Percentiles rank a stretch among this genome's conserved stretches.
Conservation (phyloP, 2,888 invertebrate genomes). For the Ectemnius lituratus region DNA sequence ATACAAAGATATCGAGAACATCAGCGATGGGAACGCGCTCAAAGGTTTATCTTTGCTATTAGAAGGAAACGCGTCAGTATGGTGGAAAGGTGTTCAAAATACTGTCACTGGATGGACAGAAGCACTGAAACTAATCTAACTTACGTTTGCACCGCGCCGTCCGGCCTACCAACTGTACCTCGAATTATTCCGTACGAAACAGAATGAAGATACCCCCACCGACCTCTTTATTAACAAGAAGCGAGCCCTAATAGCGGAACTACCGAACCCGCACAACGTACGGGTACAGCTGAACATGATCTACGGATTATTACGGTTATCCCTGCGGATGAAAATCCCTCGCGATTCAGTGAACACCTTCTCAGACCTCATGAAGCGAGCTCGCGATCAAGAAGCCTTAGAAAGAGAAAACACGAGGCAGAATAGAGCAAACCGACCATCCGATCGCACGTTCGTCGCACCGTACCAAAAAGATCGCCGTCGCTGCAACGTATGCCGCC, state of each 20-base stretch:
- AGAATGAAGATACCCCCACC: neutral
- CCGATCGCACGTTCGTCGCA: neutral
- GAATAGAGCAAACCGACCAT: neutral
- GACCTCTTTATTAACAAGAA: neutral
- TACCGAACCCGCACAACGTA: neutral
- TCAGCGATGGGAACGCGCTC: neutral
- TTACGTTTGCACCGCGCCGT: too few species aligned
- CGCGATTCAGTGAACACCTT: neutral
- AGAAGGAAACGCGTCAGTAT: neutral
- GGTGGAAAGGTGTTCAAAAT: constrained; percentile 4
- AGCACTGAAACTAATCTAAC: too few species aligned
- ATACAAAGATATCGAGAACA: constrained; percentile 5
- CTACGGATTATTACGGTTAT: neutral
- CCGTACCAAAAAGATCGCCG: neutral
- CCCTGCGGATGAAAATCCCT: neutral
- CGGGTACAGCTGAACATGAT: neutral
- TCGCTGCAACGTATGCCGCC: constrained; percentile 6
- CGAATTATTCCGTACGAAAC: too few species aligned
- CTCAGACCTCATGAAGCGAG: too few species aligned
- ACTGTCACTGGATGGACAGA: neutral
- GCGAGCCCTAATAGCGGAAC: neutral
- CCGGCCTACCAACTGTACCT: too few species aligned
- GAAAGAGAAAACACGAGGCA: too few species aligned
- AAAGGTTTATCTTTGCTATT: neutral
- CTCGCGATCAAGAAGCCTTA: too few species aligned